A percentile compares a stretch with the other conserved stretches of the same genome.
Conservation (phyloP, 2,113 vertebrate genomes). For the Gasterosteus nipponicus region DNA sequence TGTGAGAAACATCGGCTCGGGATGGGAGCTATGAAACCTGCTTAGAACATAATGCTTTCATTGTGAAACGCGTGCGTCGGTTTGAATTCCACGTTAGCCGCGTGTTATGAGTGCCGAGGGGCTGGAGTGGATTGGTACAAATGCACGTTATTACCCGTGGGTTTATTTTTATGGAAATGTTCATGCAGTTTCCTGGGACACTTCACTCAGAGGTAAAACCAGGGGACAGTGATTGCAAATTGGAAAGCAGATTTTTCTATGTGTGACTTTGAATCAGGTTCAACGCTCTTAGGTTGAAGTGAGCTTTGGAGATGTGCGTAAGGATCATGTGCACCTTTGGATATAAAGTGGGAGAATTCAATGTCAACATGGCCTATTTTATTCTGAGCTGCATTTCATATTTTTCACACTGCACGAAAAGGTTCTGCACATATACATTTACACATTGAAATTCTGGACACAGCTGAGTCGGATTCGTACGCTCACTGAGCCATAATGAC, state of each 20-base stretch:
- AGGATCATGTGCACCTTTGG: background rate
- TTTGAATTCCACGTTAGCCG: background rate
- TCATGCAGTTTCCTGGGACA: no score
- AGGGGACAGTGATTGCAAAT: background rate
- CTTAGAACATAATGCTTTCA: slow-evolving; percentile 4
- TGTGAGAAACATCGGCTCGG: background rate
- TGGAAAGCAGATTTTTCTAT: slow-evolving; percentile 38
- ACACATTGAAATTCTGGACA: background rate
- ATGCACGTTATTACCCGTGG: background rate
- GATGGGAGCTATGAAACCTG: background rate
- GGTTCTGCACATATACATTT: background rate
- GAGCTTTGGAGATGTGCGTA: background rate
- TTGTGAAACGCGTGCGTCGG: background rate
- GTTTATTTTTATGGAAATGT: background rate
- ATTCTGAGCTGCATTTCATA: background rate
- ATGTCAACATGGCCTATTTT: background rate
- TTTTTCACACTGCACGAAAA: background rate
- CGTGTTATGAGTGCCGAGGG: background rate
- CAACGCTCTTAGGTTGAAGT: background rate
- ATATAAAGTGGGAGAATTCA: background rate
- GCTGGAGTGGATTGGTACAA: background rate
- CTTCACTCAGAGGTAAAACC: background rate
- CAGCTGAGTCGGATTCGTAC: background rate
- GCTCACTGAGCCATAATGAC: background rate
- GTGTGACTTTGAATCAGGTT: slow-evolving; percentile 6